Evolutionary conservation across 2,888 invertebrate species (phyloP).

Genomic region (Tachina fera): DNA sequence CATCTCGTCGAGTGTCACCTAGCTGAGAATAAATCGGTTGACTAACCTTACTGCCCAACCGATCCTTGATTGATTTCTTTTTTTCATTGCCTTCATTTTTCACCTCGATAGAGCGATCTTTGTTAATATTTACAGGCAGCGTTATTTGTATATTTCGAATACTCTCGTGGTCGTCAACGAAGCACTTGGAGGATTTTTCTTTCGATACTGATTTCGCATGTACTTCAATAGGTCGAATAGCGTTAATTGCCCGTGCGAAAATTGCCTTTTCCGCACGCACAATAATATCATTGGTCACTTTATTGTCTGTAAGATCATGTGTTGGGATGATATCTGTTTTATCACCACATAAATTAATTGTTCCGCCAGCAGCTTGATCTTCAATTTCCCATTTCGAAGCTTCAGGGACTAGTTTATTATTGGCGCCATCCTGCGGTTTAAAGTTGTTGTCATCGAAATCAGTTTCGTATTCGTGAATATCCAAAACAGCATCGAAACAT

Average conservation of each 20-base stretch:
- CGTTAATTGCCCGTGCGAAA: constrained; percentile 93
- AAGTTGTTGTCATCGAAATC: constrained; percentile 75
- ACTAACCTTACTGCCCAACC: constrained; percentile 86
- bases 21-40: constrained; percentile 74
- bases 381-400: constrained; percentile 97
- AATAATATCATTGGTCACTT: constrained; percentile 93
- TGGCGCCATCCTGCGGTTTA: constrained; percentile 63
- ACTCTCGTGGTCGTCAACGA: constrained; percentile 73
- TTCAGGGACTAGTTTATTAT: constrained; percentile 85
- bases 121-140: constrained; percentile 84
- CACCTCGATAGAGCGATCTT: constrained; percentile 79
- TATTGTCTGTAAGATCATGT: constrained; percentile 82
- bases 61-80: constrained; percentile 88
- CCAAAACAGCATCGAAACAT: constrained; percentile 77
- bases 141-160: constrained; percentile 82
- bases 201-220: constrained; percentile 87
- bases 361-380: constrained; percentile 87
- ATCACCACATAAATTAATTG: constrained; percentile 83
- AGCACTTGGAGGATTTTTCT: constrained; percentile 86
- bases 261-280: constrained; percentile 96
- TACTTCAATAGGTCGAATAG: constrained; percentile 88
- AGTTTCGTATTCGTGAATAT: constrained; percentile 78
- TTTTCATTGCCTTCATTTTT: constrained; percentile 74
- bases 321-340: constrained; percentile 80
- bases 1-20: constrained; percentile 59